Evolutionary conservation across 2,888 invertebrate genomes (phyloP).

Genomic region (Zeuzera pyrina): DNA sequence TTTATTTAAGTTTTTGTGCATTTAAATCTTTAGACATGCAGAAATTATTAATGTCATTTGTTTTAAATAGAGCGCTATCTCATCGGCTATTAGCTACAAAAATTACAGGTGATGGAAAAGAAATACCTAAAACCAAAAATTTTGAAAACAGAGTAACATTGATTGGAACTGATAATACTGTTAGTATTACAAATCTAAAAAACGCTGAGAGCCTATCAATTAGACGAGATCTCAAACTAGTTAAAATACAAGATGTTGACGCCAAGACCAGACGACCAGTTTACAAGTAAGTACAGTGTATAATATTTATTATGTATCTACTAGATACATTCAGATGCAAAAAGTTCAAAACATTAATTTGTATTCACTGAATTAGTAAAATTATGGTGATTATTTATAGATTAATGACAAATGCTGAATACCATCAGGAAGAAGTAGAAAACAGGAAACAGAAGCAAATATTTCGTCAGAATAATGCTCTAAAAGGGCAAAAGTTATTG

Average conservation of each 20-base stretch:
- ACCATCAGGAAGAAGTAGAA: constrained; percentile 74
- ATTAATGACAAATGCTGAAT: constrained; percentile 78
- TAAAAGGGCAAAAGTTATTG: constrained; percentile 77
- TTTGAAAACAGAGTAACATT: constrained; percentile 75
- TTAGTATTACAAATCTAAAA: constrained; percentile 75
- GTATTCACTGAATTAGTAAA: background rate
- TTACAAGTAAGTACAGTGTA: constrained; percentile 67
- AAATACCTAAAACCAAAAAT: constrained; percentile 51
- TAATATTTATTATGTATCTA: background rate
- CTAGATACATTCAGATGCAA: constrained; percentile 1
- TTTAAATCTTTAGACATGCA: constrained; percentile 25
- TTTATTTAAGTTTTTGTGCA: background rate
- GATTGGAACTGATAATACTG: constrained; percentile 69
- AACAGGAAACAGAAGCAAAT: constrained; percentile 63
- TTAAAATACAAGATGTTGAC: constrained; percentile 79
- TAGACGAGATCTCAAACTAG: constrained; percentile 78
- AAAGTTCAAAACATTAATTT: constrained; percentile 6
- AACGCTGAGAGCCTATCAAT: constrained; percentile 80
- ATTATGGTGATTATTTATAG: constrained; percentile 40
- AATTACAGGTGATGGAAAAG: constrained; percentile 53
- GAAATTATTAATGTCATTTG: constrained; percentile 32
- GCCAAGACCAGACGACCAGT: constrained; percentile 78
- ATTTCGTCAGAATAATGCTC: constrained; percentile 38
- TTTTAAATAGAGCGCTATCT: constrained; percentile 28
- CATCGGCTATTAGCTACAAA: constrained; percentile 35